Evolutionary conservation across 2,113 vertebrate genomes (phyloP).

Genomic region (Albula goreensis): DNA sequence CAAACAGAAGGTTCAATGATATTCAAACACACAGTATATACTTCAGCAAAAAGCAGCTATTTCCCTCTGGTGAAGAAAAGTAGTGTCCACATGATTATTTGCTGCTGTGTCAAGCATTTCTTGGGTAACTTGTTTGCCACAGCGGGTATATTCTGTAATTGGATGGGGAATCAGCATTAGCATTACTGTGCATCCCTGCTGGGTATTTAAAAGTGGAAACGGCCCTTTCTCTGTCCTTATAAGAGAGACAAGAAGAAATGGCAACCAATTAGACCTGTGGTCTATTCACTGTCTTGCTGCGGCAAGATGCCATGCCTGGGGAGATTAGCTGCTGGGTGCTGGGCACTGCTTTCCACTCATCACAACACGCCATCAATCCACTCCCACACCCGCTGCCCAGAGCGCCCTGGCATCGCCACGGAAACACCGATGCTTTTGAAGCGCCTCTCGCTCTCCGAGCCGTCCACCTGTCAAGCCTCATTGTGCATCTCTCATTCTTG

Average conservation of each 20-base stretch:
- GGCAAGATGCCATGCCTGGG: neutral
- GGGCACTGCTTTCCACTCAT: conserved; percentile 23
- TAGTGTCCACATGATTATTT: neutral
- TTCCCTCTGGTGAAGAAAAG: neutral
- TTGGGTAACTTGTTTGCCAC: neutral
- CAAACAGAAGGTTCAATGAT: neutral
- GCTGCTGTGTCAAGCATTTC: neutral
- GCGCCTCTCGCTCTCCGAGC: conserved; percentile 25
- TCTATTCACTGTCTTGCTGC: neutral
- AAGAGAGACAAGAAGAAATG: neutral
- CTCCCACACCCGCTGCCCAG: conserved; percentile 12
- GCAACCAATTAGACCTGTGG: conserved; percentile 34
- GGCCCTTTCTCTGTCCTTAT: neutral
- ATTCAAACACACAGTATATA: neutral
- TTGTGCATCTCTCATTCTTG: neutral
- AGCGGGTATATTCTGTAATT: neutral
- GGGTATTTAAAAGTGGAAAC: neutral
- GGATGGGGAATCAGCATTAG: neutral
- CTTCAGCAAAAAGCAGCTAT: neutral
- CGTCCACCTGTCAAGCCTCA: conserved; percentile 26
- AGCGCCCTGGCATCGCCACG: conserved; percentile 14
- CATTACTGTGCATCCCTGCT: neutral
- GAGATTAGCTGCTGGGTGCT: conserved; percentile 12
- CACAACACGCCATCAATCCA: neutral
- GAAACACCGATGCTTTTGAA: conserved; percentile 7